Conservation (phyloP, 2,888 invertebrate genomes). For the Tipula helvola region DNA sequence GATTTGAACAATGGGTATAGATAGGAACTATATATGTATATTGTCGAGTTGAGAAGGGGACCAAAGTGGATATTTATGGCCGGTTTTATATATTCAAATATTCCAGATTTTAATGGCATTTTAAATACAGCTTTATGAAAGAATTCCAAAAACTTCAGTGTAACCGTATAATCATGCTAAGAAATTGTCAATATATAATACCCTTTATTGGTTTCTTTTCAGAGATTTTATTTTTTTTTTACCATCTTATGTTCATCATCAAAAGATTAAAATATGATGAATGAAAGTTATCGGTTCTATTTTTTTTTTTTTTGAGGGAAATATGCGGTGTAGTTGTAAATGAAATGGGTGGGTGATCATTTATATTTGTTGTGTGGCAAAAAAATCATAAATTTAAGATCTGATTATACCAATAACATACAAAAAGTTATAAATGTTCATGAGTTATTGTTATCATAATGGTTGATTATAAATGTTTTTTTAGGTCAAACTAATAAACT, state of each 20-base stretch:
- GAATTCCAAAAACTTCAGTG: not conserved
- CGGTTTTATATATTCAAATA: not conserved
- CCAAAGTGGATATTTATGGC: not conserved
- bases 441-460: not conserved
- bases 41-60: not conserved
- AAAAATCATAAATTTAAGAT: not conserved
- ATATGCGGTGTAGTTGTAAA: not conserved
- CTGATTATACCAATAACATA: not conserved
- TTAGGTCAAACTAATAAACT: not conserved
- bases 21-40: not conserved
- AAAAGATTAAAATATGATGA: constrained; percentile 4
- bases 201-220: not conserved
- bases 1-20: not conserved
- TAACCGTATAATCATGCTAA: not conserved
- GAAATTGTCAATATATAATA: not conserved
- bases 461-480: not conserved
- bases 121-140: not conserved
- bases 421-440: not conserved
- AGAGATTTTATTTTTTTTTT: not conserved
- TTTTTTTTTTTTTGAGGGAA: too few species aligned
- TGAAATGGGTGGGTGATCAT: not conserved
- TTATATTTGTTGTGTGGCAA: not conserved
- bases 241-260: not conserved
- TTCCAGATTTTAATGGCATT: not conserved
- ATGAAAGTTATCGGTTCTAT: not conserved